Conservation (phyloP, 2,888 invertebrate genomes). For the Cyrtodaria siliqua region DNA sequence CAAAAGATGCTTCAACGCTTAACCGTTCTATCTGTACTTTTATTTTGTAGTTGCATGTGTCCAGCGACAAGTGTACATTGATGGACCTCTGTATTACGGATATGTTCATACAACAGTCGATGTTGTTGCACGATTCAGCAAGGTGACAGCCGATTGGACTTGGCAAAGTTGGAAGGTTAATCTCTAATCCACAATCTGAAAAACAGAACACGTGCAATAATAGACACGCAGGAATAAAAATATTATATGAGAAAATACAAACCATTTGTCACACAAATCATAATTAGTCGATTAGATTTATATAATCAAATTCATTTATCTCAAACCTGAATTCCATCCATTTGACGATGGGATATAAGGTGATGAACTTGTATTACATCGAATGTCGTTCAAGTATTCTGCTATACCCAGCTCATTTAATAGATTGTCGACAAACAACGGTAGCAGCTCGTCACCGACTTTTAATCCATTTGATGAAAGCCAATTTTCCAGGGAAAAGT, state of each 20-base stretch:
- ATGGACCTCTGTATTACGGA: constrained; percentile 7
- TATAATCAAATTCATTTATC: too few relatives aligned
- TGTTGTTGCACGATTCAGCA: constrained; percentile 4
- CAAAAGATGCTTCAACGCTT: constrained; percentile 11
- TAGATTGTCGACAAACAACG: constrained; percentile 24
- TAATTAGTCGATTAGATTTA: too few relatives aligned
- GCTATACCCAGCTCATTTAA: constrained; percentile 42
- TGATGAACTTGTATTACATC: constrained; percentile 8
- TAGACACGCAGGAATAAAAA: too few relatives aligned
- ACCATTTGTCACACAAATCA: too few relatives aligned
- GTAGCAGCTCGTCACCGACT: neutral
- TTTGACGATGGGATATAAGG: constrained; percentile 16
- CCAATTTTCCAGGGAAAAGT: constrained; percentile 55
- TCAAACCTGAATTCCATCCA: constrained; percentile 65
- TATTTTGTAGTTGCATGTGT: constrained; percentile 23
- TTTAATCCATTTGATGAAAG: constrained; percentile 21
- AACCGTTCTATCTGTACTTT: constrained; percentile 14
- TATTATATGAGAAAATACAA: too few relatives aligned
- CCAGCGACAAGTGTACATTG: neutral
- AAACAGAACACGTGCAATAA: too few relatives aligned
- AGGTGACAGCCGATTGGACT: constrained; percentile 13
- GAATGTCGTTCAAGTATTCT: constrained; percentile 24
- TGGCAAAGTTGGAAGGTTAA: constrained; percentile 11
- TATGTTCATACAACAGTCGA: constrained; percentile 20
- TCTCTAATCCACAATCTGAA: constrained; percentile 18